A percentile compares a stretch with the other conserved stretches of the same genome.
Conservation (phyloP, 2,888 invertebrate genomes). For the Amphimallon solstitiale region DNA sequence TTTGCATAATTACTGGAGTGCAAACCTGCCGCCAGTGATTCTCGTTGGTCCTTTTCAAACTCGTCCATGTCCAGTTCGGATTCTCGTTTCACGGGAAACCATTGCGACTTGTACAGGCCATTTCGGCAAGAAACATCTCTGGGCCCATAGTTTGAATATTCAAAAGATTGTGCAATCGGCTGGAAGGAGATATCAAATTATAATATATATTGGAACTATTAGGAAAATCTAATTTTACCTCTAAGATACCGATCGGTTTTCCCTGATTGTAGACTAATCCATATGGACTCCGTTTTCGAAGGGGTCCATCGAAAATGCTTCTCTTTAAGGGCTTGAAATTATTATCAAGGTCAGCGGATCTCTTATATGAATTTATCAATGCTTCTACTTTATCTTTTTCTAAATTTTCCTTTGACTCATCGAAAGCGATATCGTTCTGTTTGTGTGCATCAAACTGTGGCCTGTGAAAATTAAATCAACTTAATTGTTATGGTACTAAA, state of each 20-base stretch:
- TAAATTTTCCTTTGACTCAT: conserved; percentile 15
- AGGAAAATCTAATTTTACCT: conserved; percentile 40
- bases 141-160: conserved; percentile 32
- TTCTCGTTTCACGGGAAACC: conserved; percentile 37
- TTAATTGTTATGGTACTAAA: background rate
- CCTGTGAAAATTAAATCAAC: conserved; percentile 13
- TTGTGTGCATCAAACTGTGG: conserved; percentile 26
- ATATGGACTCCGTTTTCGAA: conserved; percentile 44
- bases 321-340: conserved; percentile 21
- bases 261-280: conserved; percentile 51
- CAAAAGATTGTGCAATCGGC: conserved; percentile 40
- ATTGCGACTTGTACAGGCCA: conserved; percentile 36
- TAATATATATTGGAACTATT: background rate
- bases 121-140: conserved; percentile 28
- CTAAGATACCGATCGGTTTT: conserved; percentile 50
- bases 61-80: conserved; percentile 31
- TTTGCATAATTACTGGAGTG: conserved; percentile 43
- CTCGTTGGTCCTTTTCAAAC: conserved; percentile 26
- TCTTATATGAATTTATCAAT: conserved; percentile 31
- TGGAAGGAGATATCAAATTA: conserved; percentile 2
- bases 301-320: conserved; percentile 12
- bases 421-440: conserved; percentile 26
- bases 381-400: conserved; percentile 22
- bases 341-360: conserved; percentile 31
- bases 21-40: conserved; percentile 11